Evolutionary conservation across 2,113 vertebrate species (phyloP), one percentile per base, ranked within the genome.

Genomic region (Tenrec ecaudatus): DNA sequence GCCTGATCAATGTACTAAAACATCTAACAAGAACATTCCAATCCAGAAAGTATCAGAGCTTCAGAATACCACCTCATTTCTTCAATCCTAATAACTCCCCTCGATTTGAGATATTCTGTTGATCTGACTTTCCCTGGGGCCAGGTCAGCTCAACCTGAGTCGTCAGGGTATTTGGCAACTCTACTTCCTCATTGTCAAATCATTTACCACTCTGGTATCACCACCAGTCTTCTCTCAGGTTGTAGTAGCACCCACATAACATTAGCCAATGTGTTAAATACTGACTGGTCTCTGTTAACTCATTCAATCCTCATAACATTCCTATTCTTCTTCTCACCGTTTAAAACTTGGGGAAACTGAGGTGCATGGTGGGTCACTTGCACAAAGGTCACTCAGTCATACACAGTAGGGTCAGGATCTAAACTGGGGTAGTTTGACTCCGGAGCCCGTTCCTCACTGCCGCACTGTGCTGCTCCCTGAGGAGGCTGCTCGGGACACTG

Each of bases 221-320:
- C 75, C n/a, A 78, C 20, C 9, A 31, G 3, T 71, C 25, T 93
- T n/a, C 92, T 84, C 82, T 19, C 57, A 84, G 60, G 83, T 90
- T 82, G 57, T 43, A 40, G 33, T 88, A 73, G 90, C 57, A 53
- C 22, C 80, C 19, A 86, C 29, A 38, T 47, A 81, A 33, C 7
- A 57, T 43, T 31, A 53, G 36, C 47, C 43, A 20, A 9, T 80
- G 47, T 43, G 17, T n/a, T 62, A 86, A 23, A 17, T 9, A 27
- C 36, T 92, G 64, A 64, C 85, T 10, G 23, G 64, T 76, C 75
- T 84, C 53, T 79, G 90, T 57, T 82, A 94, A 77, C 75, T 92
- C 53, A 86, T 40, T 88, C 73, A 64, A 81, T 92, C 69, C 12
- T 84, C 16, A 16, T 62, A 79, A 38, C 17, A 75, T n/a, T 16